Evolutionary conservation across 2,888 invertebrate genomes (phyloP), one percentile per base, ranked within the genome.

Genomic region (Cerceris rybyensis): DNA sequence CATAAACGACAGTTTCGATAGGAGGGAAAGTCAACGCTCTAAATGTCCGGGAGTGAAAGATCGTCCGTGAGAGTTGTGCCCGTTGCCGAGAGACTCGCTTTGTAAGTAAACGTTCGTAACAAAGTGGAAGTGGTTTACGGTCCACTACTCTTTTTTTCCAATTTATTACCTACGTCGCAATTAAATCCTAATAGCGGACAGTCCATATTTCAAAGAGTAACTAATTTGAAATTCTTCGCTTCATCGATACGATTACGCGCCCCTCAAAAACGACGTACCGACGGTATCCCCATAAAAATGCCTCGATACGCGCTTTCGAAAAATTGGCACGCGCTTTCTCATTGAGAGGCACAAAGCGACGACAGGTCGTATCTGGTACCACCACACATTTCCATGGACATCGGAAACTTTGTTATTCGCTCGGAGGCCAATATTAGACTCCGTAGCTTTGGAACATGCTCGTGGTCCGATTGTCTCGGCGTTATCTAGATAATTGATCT

Each of bases 1-100:
- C 81, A 83, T 74, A 84, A 86, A 67, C 80, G 82, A 80, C 81
- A 83, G 81, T 82, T 66, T 75, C 84, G 85, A 84, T 84, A 86
- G 61, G 80, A 70, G 86, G 82, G 85, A 85, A 85, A 86, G 85
- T 85, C 81, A 85, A 86, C 80, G 84, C 86, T 86, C 86, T 81
- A 86, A 82, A 86, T 85, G 84, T 86, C 78, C 85, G 78, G 81
- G 84, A 82, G 82, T 84, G 84, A 84, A 81, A 85, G 82, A 86
- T 84, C 78, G 80, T 63, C 77, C 70, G 86, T 80, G 86, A 85
- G 86, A 86, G 85, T 80, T 75, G 65, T 61, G 59, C 78, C 50
- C 65, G 67, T 49, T 54, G 59, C 49, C 60, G 64, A 77, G 69
- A 69, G 69, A 65, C 52, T 63, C 68, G 43, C 60, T 55, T 78